Conservation (phyloP, 2,113 vertebrate species). For the Mola mola region DNA sequence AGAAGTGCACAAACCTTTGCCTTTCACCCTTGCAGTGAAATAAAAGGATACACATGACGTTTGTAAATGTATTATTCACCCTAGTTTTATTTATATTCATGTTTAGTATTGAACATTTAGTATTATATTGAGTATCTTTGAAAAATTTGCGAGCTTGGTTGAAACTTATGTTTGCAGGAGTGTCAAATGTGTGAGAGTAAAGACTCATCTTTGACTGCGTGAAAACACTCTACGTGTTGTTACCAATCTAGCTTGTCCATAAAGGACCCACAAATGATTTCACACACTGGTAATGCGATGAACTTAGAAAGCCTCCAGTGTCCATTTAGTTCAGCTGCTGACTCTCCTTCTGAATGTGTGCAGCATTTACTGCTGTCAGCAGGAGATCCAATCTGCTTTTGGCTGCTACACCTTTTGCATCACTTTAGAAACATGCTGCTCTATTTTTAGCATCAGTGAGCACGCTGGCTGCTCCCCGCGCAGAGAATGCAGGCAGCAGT, state of each 20-base stretch:
- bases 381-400: constrained; percentile 64
- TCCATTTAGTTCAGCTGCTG: not conserved
- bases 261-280: constrained; percentile 10
- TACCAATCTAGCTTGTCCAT: constrained; percentile 1
- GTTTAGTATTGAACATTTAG: too few relatives aligned
- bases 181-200: too few relatives aligned
- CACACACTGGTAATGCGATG: constrained; percentile 9
- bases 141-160: too few relatives aligned
- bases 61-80: too few relatives aligned
- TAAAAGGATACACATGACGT: too few relatives aligned
- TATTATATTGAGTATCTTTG: too few relatives aligned
- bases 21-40: too few relatives aligned
- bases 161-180: too few relatives aligned
- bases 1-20: too few relatives aligned
- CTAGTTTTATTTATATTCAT: too few relatives aligned
- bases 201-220: too few relatives aligned
- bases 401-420: constrained; percentile 75
- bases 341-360: constrained; percentile 72
- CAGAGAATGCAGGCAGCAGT: constrained; percentile 9
- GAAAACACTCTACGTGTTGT: too few relatives aligned
- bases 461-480: constrained; percentile 35
- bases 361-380: constrained; percentile 61
- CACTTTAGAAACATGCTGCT: constrained; percentile 80
- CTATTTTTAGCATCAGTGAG: constrained; percentile 85
- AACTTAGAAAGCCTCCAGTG: constrained; percentile 19